Conservation (phyloP, 2,888 invertebrate genomes). For the Ornithoptera alexandrae region DNA sequence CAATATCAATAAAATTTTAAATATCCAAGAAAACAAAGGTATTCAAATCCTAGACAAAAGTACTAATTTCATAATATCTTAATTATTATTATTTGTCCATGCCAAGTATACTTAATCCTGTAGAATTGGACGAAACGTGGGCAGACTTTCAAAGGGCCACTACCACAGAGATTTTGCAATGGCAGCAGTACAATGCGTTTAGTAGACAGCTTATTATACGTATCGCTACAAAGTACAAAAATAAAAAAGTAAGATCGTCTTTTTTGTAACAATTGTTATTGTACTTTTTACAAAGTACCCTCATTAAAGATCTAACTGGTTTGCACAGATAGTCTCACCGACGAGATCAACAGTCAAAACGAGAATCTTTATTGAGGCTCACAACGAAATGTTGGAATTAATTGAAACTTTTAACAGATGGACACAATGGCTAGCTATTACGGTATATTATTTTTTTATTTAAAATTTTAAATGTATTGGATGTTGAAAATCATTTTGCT, state of each 20-base stretch:
- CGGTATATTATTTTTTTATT: slow-evolving; percentile 46
- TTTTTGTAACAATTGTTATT: background rate
- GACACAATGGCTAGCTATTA: slow-evolving; percentile 64
- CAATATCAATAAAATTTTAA: slow-evolving; percentile 53
- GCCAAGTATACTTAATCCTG: slow-evolving; percentile 22
- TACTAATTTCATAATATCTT: background rate
- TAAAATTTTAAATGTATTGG: slow-evolving; percentile 8
- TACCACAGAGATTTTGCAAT: slow-evolving; percentile 60
- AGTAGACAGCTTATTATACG: slow-evolving; percentile 57
- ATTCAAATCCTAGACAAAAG: background rate
- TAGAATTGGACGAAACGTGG: slow-evolving; percentile 50
- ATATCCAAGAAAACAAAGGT: slow-evolving; percentile 37
- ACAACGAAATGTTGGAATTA: slow-evolving; percentile 61
- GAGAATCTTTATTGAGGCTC: slow-evolving; percentile 51
- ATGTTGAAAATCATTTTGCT: background rate
- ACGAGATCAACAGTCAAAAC: slow-evolving; percentile 55
- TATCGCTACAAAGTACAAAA: slow-evolving; percentile 55
- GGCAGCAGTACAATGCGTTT: slow-evolving; percentile 69
- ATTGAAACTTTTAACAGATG: slow-evolving; percentile 65
- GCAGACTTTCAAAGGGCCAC: slow-evolving; percentile 51
- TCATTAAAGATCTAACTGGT: background rate
- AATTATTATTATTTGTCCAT: background rate
- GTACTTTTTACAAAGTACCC: background rate
- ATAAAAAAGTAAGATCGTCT: slow-evolving; percentile 50
- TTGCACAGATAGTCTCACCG: slow-evolving; percentile 59